A percentile compares a stretch with the other conserved stretches of the same genome.
Conservation (phyloP, 2,888 invertebrate genomes). For the Elegia similella region DNA sequence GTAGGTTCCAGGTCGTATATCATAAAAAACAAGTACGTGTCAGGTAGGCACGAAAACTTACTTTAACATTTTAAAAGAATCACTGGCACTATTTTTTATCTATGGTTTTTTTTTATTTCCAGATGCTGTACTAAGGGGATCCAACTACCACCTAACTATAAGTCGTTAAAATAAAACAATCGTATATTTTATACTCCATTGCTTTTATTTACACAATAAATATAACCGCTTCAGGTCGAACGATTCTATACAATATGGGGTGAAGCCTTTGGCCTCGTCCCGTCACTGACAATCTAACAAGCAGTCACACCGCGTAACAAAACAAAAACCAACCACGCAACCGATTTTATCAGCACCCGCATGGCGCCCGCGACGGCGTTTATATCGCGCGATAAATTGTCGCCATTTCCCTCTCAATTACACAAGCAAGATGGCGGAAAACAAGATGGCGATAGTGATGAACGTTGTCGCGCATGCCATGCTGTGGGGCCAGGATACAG, state of each 20-base stretch:
- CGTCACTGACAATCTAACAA: constrained; percentile 14
- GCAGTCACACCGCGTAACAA: constrained; percentile 24
- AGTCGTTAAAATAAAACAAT: constrained; percentile 32
- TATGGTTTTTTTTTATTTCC: neutral
- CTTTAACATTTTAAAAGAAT: too few relatives aligned
- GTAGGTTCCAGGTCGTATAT: too few relatives aligned
- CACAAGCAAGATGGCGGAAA: too few relatives aligned
- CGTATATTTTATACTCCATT: constrained; percentile 34
- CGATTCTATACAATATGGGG: constrained; percentile 18
- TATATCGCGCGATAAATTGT: too few relatives aligned
- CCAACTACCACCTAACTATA: constrained; percentile 18
- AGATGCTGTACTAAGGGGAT: constrained; percentile 5
- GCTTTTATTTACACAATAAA: constrained; percentile 66
- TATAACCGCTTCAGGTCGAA: constrained; percentile 35
- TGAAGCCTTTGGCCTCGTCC: constrained; percentile 11
- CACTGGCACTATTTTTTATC: too few relatives aligned
- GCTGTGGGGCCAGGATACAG: too few relatives aligned
- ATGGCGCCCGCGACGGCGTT: too few relatives aligned
- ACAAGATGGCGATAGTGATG: too few relatives aligned
- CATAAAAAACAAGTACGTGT: too few relatives aligned
- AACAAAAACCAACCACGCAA: constrained; percentile 19
- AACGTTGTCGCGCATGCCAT: too few relatives aligned
- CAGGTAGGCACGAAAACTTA: too few relatives aligned
- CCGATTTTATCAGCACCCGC: neutral
- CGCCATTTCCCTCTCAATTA: too few relatives aligned